A percentile compares a stretch with the other conserved stretches of the same genome.
phyloP scores from a whole-genome alignment of 2,888 invertebrate species.

The Crioceris asparagi region DNA sequence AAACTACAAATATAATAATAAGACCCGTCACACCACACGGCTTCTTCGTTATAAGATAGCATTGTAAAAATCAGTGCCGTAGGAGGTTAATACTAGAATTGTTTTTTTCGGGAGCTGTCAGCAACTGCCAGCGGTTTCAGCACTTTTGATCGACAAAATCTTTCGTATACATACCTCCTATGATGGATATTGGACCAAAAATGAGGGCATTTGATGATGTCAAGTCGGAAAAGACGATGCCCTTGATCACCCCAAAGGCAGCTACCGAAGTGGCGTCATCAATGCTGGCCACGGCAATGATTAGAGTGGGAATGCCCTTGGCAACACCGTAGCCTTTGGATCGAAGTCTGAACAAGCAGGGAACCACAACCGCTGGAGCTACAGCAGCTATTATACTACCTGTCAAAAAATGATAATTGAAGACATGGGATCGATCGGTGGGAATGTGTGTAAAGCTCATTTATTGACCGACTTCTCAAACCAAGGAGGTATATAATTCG shows the following conservation, averaged over 20 bases:
- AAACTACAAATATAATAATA: too few relatives aligned
- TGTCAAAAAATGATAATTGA: too few relatives aligned
- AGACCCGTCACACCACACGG: too few relatives aligned
- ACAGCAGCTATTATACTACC: constrained; percentile 86
- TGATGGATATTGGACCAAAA: constrained; percentile 68
- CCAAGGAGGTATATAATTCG: too few relatives aligned
- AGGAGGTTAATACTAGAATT: too few relatives aligned
- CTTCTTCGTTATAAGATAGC: too few relatives aligned
- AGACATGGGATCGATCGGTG: too few relatives aligned
- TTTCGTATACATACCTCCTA: constrained; percentile 42
- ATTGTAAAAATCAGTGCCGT: too few relatives aligned
- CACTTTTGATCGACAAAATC: neutral
- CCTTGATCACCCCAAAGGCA: constrained; percentile 79
- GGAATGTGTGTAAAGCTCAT: too few relatives aligned
- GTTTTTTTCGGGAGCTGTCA: too few relatives aligned
- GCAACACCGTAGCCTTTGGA: constrained; percentile 83
- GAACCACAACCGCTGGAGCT: constrained; percentile 95
- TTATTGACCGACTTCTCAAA: too few relatives aligned
- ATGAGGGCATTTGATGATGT: constrained; percentile 56
- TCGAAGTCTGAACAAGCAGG: constrained; percentile 77
- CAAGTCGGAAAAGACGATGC: constrained; percentile 74
- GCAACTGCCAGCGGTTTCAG: too few relatives aligned
- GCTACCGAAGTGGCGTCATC: constrained; percentile 95
- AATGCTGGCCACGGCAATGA: constrained; percentile 88
- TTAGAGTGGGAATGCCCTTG: constrained; percentile 91